Percentiles rank a stretch among this genome's conserved stretches.
phyloP scores from a whole-genome alignment of 2,888 invertebrate species.

The Venusia cambrica region DNA sequence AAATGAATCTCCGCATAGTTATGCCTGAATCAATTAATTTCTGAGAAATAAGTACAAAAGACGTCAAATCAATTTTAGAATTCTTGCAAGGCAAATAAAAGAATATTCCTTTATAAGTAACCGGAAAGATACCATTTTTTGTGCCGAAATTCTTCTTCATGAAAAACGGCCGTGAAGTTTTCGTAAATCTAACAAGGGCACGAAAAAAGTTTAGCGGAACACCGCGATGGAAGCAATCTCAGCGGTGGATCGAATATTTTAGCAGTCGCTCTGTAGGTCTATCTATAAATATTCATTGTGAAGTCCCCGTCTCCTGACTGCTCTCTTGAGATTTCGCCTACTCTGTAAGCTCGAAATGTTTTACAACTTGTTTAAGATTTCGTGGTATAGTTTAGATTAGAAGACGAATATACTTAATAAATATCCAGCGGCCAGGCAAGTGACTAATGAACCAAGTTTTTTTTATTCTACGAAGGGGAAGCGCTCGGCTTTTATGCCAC shows the following conservation, averaged over 20 bases:
- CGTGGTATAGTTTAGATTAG: too few species aligned
- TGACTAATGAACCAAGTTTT: too few species aligned
- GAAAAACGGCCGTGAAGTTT: slow-evolving; percentile 22
- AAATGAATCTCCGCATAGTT: too few species aligned
- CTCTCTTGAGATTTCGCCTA: slow-evolving; percentile 28
- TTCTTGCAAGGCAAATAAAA: neutral
- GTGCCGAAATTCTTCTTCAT: slow-evolving; percentile 17
- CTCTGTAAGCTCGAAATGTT: slow-evolving; percentile 17
- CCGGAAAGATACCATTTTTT: slow-evolving; percentile 16
- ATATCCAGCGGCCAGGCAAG: too few species aligned
- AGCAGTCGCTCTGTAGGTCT: slow-evolving; percentile 18
- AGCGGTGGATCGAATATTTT: slow-evolving; percentile 12
- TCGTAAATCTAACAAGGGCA: slow-evolving; percentile 19
- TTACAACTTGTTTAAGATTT: slow-evolving; percentile 6
- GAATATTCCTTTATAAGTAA: neutral
- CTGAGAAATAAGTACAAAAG: too few species aligned
- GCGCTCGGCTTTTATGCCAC: too few species aligned
- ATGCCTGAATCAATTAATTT: too few species aligned
- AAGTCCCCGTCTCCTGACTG: slow-evolving; percentile 33
- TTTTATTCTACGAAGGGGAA: too few species aligned
- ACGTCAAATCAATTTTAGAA: neutral
- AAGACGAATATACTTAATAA: too few species aligned
- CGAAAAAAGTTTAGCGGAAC: slow-evolving; percentile 20
- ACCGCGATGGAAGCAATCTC: slow-evolving; percentile 11
- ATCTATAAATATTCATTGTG: slow-evolving; percentile 47